phyloP scores from a whole-genome alignment of 2,888 invertebrate genomes.

The Julus scandinavius region DNA sequence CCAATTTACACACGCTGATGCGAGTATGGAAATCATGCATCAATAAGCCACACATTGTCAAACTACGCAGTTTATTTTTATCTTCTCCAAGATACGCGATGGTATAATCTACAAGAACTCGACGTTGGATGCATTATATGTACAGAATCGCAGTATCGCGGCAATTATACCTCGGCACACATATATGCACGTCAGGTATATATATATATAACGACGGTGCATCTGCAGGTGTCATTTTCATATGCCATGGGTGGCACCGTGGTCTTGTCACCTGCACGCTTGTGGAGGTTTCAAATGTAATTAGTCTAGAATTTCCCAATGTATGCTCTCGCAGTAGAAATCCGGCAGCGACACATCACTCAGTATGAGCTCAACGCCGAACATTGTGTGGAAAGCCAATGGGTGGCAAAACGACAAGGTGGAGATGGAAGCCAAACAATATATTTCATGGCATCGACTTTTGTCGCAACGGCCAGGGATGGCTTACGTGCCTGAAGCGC shows the following conservation, averaged over 20 bases:
- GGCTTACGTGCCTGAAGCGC: not conserved
- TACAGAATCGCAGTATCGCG: not conserved
- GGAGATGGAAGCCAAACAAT: constrained; percentile 11
- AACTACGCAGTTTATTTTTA: no score
- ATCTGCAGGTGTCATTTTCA: not conserved
- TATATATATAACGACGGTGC: not conserved
- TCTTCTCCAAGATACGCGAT: no score
- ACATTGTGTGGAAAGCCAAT: not conserved
- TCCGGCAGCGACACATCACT: not conserved
- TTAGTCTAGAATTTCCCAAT: not conserved
- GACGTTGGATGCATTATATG: not conserved
- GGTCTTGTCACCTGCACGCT: constrained; percentile 10
- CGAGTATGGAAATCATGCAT: no score
- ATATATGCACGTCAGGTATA: not conserved
- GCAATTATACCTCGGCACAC: not conserved
- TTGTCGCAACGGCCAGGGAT: not conserved
- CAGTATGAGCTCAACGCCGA: not conserved
- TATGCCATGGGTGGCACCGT: not conserved
- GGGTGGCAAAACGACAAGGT: not conserved
- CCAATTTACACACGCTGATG: no score
- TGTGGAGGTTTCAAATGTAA: not conserved
- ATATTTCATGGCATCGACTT: constrained; percentile 18
- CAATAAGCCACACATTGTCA: no score
- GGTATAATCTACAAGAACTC: not conserved
- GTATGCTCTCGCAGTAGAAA: not conserved